phyloP scores from a whole-genome alignment of 2,888 invertebrate species.

The Ennomos quercinarius region DNA sequence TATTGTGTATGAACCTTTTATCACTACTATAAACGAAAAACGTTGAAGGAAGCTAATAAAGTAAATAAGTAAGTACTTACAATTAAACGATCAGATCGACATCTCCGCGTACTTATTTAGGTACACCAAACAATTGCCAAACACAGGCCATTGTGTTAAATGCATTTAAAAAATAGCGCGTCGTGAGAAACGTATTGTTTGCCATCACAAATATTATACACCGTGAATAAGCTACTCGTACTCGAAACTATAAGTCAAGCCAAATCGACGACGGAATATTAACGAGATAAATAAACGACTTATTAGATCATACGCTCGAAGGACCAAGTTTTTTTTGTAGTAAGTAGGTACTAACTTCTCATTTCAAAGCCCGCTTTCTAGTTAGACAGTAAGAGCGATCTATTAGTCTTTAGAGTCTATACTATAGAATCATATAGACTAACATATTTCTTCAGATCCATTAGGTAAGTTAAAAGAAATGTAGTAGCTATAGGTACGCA shows the following conservation, averaged over 20 bases:
- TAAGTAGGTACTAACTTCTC: no score
- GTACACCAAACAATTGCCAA: slow-evolving; percentile 69
- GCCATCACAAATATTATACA: slow-evolving; percentile 51
- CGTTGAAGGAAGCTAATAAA: slow-evolving; percentile 19
- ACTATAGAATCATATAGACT: no score
- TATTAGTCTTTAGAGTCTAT: no score
- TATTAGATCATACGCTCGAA: slow-evolving; percentile 5
- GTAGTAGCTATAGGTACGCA: no score
- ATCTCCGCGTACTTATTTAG: slow-evolving; percentile 49
- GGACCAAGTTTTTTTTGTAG: no score
- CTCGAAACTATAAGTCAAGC: slow-evolving; percentile 49
- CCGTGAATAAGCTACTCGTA: slow-evolving; percentile 38
- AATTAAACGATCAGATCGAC: slow-evolving; percentile 58
- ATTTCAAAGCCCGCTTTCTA: no score
- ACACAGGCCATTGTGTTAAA: slow-evolving; percentile 62
- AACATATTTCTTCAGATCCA: no score
- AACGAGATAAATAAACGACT: slow-evolving; percentile 14
- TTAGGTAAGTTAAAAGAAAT: no score
- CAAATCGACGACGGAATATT: slow-evolving; percentile 50
- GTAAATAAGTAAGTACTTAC: no score
- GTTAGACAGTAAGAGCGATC: no score
- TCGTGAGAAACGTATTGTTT: slow-evolving; percentile 68
- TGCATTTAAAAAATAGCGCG: slow-evolving; percentile 55
- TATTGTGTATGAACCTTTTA: no score
- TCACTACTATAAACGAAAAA: no score